These are phyloP conservation scores for Gryon sp. DNA, from an alignment of 1,140 invertebrate species.

Conservation along the genomic window DNA sequence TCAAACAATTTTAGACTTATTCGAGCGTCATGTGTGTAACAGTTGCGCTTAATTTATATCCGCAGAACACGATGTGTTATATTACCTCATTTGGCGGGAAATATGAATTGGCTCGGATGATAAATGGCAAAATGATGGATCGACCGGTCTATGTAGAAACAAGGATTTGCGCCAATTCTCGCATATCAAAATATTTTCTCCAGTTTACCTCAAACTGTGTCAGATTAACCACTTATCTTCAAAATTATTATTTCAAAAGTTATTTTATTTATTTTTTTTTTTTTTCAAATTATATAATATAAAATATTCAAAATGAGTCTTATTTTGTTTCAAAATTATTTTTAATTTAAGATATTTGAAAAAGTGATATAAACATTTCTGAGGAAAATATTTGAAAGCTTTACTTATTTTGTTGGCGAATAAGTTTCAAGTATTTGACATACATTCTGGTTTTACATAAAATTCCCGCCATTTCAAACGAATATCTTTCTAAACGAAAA, in stretches of 20 bases:
- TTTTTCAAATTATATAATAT: no score
- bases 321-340: no score
- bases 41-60: conserved; percentile 50
- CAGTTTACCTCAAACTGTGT: no score
- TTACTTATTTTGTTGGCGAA: neutral
- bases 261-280: no score
- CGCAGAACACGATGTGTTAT: conserved; percentile 38
- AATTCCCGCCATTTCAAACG: neutral
- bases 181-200: neutral
- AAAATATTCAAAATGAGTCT: no score
- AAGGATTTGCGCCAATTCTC: neutral
- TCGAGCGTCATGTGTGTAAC: conserved; percentile 30
- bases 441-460: neutral
- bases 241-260: neutral
- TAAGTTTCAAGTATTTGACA: conserved; percentile 1
- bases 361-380: no score
- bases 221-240: no score
- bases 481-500: neutral
- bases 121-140: conserved; percentile 49
- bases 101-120: conserved; percentile 45
- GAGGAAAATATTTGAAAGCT: no score
- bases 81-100: conserved; percentile 51
- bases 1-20: conserved; percentile 34
- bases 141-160: neutral
- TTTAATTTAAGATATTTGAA: no score